These are phyloP conservation scores for Acleris cristana DNA, from an alignment of 2,888 invertebrate species.

Conservation along the genomic window DNA sequence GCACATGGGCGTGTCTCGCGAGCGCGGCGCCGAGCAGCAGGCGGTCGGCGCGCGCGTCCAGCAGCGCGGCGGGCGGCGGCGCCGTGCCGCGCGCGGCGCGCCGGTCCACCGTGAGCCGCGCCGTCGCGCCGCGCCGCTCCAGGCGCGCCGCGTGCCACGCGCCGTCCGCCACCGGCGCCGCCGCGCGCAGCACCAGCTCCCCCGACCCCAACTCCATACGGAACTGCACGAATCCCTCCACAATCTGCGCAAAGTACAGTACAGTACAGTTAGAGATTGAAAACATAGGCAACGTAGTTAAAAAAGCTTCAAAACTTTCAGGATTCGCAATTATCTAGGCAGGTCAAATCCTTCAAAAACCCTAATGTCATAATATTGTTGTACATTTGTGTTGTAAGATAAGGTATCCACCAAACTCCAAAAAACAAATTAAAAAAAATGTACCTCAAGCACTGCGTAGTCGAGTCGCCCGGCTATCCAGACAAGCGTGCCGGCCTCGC, in stretches of 20 bases:
- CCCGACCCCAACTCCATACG: slow-evolving; percentile 97
- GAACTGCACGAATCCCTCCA: slow-evolving; percentile 94
- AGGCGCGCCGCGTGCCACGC: slow-evolving; percentile 91
- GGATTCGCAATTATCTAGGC: too few species aligned
- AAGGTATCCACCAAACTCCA: too few species aligned
- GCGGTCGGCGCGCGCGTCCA: slow-evolving; percentile 93
- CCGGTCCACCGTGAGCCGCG: slow-evolving; percentile 91
- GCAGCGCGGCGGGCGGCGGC: slow-evolving; percentile 89
- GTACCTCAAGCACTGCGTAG: slow-evolving; percentile 93
- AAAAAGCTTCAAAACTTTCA: too few species aligned
- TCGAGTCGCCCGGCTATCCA: slow-evolving; percentile 94
- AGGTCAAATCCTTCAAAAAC: too few species aligned
- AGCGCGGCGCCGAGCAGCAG: slow-evolving; percentile 94
- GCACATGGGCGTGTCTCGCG: slow-evolving; percentile 88
- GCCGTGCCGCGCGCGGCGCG: slow-evolving; percentile 89
- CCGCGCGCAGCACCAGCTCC: slow-evolving; percentile 91
- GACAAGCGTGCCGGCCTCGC: slow-evolving; percentile 92
- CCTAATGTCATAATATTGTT: too few species aligned
- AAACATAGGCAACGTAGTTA: too few species aligned
- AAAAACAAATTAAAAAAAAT: neutral
- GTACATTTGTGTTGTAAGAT: too few species aligned
- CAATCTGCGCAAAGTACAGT: slow-evolving; percentile 51
- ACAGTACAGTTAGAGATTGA: too few species aligned
- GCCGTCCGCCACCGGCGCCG: slow-evolving; percentile 71
- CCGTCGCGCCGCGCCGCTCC: slow-evolving; percentile 91